phyloP scores from a whole-genome alignment of 2,888 invertebrate species.

The Macaria liturata region DNA sequence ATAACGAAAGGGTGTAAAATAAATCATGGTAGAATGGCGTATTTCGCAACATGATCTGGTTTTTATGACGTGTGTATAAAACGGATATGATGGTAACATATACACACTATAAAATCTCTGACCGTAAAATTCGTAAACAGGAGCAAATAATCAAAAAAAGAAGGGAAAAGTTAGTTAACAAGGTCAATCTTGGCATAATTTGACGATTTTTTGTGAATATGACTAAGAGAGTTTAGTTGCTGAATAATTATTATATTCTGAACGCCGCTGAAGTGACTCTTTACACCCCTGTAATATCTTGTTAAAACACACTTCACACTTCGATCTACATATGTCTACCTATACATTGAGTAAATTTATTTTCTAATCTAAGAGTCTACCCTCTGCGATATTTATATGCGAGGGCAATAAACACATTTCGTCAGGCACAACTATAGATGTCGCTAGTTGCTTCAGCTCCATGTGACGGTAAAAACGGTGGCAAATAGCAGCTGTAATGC shows the following conservation, averaged over 20 bases:
- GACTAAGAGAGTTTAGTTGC: no score
- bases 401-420: not conserved
- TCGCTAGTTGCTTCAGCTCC: conserved; percentile 23
- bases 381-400: no score
- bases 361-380: no score
- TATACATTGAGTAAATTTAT: no score
- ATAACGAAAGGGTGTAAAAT: conserved; percentile 31
- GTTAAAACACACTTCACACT: no score
- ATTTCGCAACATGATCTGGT: conserved; percentile 27
- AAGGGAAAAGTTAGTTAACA: conserved; percentile 1
- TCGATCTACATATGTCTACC: no score
- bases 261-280: no score
- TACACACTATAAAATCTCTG: conserved; percentile 25
- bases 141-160: conserved; percentile 7
- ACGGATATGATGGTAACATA: conserved; percentile 22
- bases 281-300: no score
- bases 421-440: not conserved
- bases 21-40: conserved; percentile 27
- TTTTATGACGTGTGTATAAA: conserved; percentile 32
- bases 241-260: no score
- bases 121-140: conserved; percentile 15
- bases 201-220: no score
- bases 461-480: conserved; percentile 38
- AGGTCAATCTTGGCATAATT: not conserved
- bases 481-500: conserved; percentile 39